Percentiles rank a stretch among this genome's conserved stretches.
phyloP scores from a whole-genome alignment of 1,140 invertebrate genomes.

The Bombyx mandarina region DNA sequence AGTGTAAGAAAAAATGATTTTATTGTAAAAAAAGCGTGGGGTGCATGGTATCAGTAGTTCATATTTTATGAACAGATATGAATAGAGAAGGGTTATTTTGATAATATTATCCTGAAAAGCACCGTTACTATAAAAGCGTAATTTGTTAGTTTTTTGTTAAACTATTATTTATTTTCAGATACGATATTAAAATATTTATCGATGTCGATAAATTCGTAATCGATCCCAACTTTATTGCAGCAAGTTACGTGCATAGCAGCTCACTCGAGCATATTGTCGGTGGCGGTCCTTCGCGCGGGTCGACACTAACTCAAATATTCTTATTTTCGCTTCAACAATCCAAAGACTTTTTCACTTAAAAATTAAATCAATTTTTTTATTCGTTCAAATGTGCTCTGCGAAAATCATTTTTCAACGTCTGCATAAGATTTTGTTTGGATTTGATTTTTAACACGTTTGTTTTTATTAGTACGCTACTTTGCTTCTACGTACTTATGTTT shows the following conservation, averaged over 20 bases:
- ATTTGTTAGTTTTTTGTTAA: too few relatives aligned
- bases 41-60: too few relatives aligned
- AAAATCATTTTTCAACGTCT: neutral
- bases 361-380: neutral
- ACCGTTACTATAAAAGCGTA: too few relatives aligned
- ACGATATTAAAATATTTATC: neutral
- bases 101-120: too few relatives aligned
- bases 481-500: too few relatives aligned
- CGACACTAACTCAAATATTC: neutral
- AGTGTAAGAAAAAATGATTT: too few relatives aligned
- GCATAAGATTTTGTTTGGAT: neutral
- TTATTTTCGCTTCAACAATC: neutral
- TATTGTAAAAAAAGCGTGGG: too few relatives aligned
- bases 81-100: too few relatives aligned
- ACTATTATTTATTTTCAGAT: too few relatives aligned
- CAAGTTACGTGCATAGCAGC: conserved; percentile 10
- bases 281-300: conserved; percentile 5
- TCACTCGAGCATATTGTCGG: conserved; percentile 14
- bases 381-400: neutral
- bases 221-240: neutral
- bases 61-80: too few relatives aligned
- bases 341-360: neutral
- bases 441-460: neutral
- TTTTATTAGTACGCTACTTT: too few relatives aligned
- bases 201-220: neutral